phyloP scores from a whole-genome alignment of 2,113 vertebrate species.

The Pelecanus crispus region DNA sequence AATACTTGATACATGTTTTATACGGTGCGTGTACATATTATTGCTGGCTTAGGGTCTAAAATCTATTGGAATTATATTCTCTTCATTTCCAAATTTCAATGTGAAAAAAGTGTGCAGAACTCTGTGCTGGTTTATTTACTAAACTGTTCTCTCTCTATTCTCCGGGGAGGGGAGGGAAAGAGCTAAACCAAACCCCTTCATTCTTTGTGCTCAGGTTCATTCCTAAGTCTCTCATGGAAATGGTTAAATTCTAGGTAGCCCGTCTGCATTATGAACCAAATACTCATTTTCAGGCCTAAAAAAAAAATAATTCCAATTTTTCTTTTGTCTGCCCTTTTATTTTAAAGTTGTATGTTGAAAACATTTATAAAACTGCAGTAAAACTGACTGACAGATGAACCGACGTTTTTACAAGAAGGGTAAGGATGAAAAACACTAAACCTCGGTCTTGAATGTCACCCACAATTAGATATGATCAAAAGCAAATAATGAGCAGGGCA shows the following conservation, averaged over 20 bases:
- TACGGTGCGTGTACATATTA: background rate
- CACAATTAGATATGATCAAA: constrained; percentile 42
- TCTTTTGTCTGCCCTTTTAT: background rate
- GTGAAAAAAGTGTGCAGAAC: background rate
- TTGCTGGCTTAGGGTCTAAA: background rate
- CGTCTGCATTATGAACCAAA: background rate
- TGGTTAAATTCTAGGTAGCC: background rate
- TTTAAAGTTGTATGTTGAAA: background rate
- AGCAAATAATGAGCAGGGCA: constrained; percentile 54
- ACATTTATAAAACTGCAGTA: constrained; percentile 4
- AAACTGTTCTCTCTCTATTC: background rate
- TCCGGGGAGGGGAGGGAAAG: background rate
- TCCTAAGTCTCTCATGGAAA: background rate
- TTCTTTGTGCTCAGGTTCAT: background rate
- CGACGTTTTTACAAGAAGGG: background rate
- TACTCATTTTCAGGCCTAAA: background rate
- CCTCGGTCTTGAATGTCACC: constrained; percentile 3
- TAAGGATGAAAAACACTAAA: constrained; percentile 5
- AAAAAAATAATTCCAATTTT: background rate
- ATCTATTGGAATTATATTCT: background rate
- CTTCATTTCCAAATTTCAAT: background rate
- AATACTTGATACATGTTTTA: background rate
- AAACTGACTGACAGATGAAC: background rate
- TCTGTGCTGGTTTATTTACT: background rate
- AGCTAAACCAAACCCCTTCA: background rate